Percentiles rank a stretch among this genome's conserved stretches.
Conservation (phyloP, 2,888 invertebrate species). For the Yponomeuta evonymella region DNA sequence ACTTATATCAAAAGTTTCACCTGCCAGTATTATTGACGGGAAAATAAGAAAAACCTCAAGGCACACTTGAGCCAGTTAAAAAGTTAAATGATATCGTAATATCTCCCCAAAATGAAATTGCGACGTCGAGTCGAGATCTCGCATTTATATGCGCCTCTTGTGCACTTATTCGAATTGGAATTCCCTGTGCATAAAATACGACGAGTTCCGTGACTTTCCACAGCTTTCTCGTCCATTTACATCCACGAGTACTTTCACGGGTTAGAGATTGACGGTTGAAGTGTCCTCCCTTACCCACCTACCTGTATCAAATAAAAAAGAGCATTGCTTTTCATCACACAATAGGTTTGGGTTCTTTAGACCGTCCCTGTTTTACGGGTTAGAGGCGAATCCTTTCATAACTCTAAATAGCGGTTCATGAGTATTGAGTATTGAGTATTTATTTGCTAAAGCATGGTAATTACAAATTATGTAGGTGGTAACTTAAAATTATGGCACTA, state of each 20-base stretch:
- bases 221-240: background rate
- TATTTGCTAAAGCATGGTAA: no score
- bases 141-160: background rate
- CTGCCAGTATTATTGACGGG: no score
- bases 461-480: no score
- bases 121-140: background rate
- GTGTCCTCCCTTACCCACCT: background rate
- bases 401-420: background rate
- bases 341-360: background rate
- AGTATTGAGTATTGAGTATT: no score
- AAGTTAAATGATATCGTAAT: background rate
- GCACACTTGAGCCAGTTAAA: background rate
- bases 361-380: background rate
- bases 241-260: background rate
- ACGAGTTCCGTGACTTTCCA: background rate
- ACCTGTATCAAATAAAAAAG: background rate
- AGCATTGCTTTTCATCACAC: background rate
- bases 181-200: background rate
- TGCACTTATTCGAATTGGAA: constrained; percentile 1
- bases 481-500: no score
- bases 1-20: no score
- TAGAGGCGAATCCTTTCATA: background rate
- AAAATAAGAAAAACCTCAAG: no score
- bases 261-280: background rate
- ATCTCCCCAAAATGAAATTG: background rate